Evolutionary conservation across 2,797 vertebrate species (phyloP).

Genomic region (Otolemur crassicaudatus): DNA sequence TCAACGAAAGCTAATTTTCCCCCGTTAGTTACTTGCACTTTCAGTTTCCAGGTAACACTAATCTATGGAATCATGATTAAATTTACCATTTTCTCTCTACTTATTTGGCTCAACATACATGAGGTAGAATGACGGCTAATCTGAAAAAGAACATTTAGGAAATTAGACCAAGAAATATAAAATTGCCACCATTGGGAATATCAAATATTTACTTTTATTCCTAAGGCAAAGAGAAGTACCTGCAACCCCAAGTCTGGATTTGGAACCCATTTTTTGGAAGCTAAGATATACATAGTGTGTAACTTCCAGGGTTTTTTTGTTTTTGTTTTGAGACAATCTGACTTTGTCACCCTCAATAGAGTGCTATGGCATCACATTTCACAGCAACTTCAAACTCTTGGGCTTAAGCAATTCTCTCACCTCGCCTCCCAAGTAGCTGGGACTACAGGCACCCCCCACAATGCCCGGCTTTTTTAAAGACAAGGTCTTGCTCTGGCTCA

Average conservation of each 20-base stretch:
- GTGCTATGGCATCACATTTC: no score
- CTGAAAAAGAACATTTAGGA: slow-evolving; percentile 37
- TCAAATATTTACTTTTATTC: neutral
- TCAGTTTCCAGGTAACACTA: neutral
- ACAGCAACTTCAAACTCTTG: no score
- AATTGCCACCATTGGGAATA: neutral
- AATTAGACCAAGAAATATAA: slow-evolving; percentile 25
- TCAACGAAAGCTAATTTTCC: neutral
- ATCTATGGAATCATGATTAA: neutral
- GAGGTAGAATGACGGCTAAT: slow-evolving; percentile 30
- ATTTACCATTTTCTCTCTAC: neutral
- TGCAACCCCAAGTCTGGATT: neutral
- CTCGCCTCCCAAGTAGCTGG: no score
- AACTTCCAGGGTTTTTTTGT: neutral
- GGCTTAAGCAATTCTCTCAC: no score
- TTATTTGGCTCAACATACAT: slow-evolving; percentile 38
- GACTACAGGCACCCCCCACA: no score
- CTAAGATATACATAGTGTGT: neutral
- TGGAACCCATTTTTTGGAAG: slow-evolving; percentile 38
- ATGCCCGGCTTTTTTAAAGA: no score
- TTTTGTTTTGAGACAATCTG: no score
- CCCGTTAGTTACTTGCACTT: neutral
- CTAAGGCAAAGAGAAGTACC: neutral
- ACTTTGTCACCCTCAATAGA: no score
- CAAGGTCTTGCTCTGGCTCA: no score